Percentiles rank a stretch among this genome's conserved stretches.
These are phyloP conservation scores for Eptatretus burgeri DNA, from an alignment of 2,113 vertebrate genomes.

Conservation along the genomic window DNA sequence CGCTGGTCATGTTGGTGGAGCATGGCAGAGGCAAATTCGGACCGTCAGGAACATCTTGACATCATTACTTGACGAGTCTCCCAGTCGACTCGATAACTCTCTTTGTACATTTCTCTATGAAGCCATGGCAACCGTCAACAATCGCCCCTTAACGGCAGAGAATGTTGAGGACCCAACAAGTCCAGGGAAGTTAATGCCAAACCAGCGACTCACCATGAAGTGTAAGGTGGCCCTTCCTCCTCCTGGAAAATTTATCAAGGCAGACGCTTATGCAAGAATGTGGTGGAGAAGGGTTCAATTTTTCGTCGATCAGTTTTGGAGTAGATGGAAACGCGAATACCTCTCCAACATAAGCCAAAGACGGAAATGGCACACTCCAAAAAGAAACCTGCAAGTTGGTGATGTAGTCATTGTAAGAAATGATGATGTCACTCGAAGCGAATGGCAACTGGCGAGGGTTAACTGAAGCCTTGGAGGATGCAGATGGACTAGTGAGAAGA, in stretches of 20 bases:
- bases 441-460: conserved; percentile 10
- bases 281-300: conserved; percentile 10
- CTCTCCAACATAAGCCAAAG: conserved; percentile 7
- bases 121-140: conserved; percentile 10
- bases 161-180: conserved; percentile 8
- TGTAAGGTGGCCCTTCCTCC: conserved; percentile 9
- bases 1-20: conserved; percentile 11
- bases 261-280: conserved; percentile 11
- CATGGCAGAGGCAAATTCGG: conserved; percentile 10
- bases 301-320: conserved; percentile 8
- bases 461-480: too few relatives aligned
- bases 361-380: conserved; percentile 10
- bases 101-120: conserved; percentile 8
- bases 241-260: conserved; percentile 10
- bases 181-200: conserved; percentile 7
- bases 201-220: conserved; percentile 9
- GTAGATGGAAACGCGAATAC: conserved; percentile 6
- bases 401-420: conserved; percentile 9
- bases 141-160: conserved; percentile 9
- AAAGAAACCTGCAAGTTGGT: conserved; percentile 9
- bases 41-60: conserved; percentile 11
- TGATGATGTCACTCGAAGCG: conserved; percentile 8
- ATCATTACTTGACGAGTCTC: conserved; percentile 10
- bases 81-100: conserved; percentile 9
- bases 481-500: too few relatives aligned